Evolutionary conservation across 2,888 invertebrate species (phyloP), one percentile per base, ranked within the genome.

Genomic region (Agrotis segetum): DNA sequence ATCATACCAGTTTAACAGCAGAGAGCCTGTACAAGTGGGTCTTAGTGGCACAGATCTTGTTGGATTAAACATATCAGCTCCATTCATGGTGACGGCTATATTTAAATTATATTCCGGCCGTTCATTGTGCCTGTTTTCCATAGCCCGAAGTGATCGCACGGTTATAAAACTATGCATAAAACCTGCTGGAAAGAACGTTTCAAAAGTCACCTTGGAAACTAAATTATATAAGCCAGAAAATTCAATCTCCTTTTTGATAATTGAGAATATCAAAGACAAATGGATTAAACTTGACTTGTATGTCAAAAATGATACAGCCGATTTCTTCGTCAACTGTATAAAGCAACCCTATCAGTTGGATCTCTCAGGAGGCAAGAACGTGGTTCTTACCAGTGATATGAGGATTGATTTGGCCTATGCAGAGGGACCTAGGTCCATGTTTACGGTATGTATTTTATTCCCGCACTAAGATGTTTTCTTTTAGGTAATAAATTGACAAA

Each of bases 51-150:
- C 52, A 40, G 34, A 16, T 9, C 19, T 76, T 1, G 13, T 75
- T 3, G 59, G 83, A 0, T 71, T 71, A 40, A 80, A 14, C n/a
- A 50, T 94, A 13, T 64, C 82, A 5, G 80, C 80, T 59, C 92
- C 92, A 7, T 92, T 91, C 55, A 83, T 91, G 21, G 79, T 95
- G 50, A 85, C 87, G 19, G 77, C 90, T 0, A 79, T 80, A 44
- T 90, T 93, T 49, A 91, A 88, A 75, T 69, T 91, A 2, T 80
- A 88, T 11, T 68, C 74, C 17, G 52, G 66, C 9, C 67, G 62
- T 11, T 60, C 79, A 0, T 77, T 88, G 4, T 92, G 90, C 64
- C 66, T 94, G 11, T 94, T 95, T 77, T 88, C 91, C 2, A 88
- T 95, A 68, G 82, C 83, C 29, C 82, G 90, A 73, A 62, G 76